Evolutionary conservation across 2,888 invertebrate species (phyloP), one percentile per base, ranked within the genome.

Genomic region (Cotesia congregata): DNA sequence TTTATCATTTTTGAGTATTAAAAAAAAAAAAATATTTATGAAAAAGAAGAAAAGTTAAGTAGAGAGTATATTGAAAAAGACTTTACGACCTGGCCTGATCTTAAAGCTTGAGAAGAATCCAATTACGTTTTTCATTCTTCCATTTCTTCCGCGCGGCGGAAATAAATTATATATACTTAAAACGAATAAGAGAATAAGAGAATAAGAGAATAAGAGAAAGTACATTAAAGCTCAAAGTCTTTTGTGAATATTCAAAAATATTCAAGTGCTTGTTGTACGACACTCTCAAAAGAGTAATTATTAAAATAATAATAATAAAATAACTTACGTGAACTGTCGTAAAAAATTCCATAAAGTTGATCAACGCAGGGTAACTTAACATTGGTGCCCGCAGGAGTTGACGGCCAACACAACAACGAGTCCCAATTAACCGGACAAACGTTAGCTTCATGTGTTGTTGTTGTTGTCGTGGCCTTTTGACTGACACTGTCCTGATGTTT

Each of bases 251-350:
- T 50, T 12, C 12, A 50, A 39, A 20, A 62, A 50, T 50, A 50
- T 50, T 12, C 12, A 50, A 39, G 30, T 12, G 30, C 6, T 7
- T 67, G 30, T 30, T 30, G 5, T 12, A 38, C 2, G 30, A 38
- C 67, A 67, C 30, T 38, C 5, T 7, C 2, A 67, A 6, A 20
- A 5, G 41, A 15, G 17, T 41, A 69, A 40, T 59, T 15, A 70
- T 15, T n/a, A 20, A 17, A 70, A 15, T 60, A 12, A 59, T 60
- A 60, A 20, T 50, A 20, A n/a, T 40, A 40, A 67, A 60, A 20
- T 73, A 73, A 95, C 96, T 96, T 90, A 97, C 97, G 93, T 87
- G 94, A 93, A 80, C 93, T 93, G 87, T 97, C 96, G 86, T 96
- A 96, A 82, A 91, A 92, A 76, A 96, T 93, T 78, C 95, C 95